Percentiles rank a stretch among this genome's conserved stretches.
phyloP scores from a whole-genome alignment of 92 coral and sea anemone genomes.

The Epizoanthus stellaris region DNA sequence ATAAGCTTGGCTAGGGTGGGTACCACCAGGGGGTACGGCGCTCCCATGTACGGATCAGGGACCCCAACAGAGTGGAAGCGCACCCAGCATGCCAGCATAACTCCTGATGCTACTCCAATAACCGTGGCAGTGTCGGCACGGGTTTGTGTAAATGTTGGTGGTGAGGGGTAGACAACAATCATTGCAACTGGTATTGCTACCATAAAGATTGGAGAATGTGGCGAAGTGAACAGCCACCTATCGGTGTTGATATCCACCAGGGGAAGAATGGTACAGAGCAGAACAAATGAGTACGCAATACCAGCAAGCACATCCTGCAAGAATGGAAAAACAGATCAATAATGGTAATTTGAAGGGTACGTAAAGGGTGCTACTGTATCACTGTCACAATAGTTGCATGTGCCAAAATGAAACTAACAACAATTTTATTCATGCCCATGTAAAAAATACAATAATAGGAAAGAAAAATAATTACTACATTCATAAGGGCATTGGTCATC shows the following conservation, averaged over 20 bases:
- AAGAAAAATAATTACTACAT: too few relatives aligned
- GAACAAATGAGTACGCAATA: constrained; percentile 61
- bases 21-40: constrained; percentile 65
- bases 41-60: constrained; percentile 76
- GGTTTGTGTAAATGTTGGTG: constrained; percentile 84
- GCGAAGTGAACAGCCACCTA: constrained; percentile 83
- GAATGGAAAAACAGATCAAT: neutral
- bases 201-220: constrained; percentile 80
- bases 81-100: constrained; percentile 75
- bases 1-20: constrained; percentile 71
- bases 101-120: constrained; percentile 80
- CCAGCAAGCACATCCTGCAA: constrained; percentile 93
- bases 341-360: neutral
- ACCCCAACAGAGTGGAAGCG: constrained; percentile 65
- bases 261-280: constrained; percentile 76
- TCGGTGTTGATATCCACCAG: constrained; percentile 68
- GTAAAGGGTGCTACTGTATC: neutral
- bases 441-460: too few relatives aligned
- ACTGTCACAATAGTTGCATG: too few relatives aligned
- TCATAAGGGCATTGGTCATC: too few relatives aligned
- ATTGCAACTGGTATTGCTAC: constrained; percentile 74
- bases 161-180: constrained; percentile 87
- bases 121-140: constrained; percentile 89
- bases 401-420: too few relatives aligned
- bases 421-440: neutral